Conservation (phyloP, 2,113 vertebrate species). For the Solenodon paradoxus region DNA sequence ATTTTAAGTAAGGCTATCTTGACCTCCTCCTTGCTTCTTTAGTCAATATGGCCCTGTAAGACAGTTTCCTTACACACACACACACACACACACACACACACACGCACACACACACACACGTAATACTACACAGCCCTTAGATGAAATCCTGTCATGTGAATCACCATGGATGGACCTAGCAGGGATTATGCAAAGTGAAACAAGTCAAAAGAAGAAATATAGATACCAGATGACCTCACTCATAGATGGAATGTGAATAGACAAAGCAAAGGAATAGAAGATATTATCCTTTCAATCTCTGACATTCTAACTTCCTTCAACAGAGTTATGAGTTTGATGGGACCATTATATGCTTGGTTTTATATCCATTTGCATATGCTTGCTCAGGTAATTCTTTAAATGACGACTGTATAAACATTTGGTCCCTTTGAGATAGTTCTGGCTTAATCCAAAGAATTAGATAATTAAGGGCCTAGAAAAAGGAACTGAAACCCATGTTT, state of each 20-base stretch:
- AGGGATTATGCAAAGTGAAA: no score
- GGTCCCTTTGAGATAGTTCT: neutral
- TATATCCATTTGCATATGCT: neutral
- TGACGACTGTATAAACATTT: neutral
- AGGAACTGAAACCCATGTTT: constrained; percentile 1
- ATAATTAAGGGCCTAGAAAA: neutral
- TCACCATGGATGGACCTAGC: no score
- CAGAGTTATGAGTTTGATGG: neutral
- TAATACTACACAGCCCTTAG: no score
- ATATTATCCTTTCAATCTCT: neutral
- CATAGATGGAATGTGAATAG: no score
- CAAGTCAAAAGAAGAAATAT: no score
- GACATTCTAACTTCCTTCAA: neutral
- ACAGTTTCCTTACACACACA: no score
- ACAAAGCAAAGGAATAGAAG: no score
- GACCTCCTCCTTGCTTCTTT: neutral
- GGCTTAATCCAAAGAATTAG: constrained; percentile 2
- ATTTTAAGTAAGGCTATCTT: neutral
- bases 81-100: no score
- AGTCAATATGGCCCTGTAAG: neutral
- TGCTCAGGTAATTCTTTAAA: constrained; percentile 37
- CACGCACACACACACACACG: no score
- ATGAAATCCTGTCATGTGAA: no score
- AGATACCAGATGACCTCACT: no score
- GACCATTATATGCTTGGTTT: neutral